Base-by-base conservation (phyloP, 2,113 vertebrate species). In the Phrynocephalus versicolor region DNA sequence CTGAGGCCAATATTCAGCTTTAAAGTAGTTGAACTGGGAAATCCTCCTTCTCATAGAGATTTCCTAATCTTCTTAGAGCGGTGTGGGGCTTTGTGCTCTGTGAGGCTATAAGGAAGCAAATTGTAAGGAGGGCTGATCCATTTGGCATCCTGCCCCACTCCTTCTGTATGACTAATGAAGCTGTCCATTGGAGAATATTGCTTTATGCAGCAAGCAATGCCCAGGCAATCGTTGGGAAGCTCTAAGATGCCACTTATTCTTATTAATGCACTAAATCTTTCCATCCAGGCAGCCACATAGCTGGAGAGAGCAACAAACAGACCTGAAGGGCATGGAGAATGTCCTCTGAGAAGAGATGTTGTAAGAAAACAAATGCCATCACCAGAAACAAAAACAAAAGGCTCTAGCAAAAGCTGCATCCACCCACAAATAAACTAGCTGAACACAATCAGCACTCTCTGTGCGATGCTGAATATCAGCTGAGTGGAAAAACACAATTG, bases 1-100 rank as follows among this genome's bases (percentile, higher is more conserved):
- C 35, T 55, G 6, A 77, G 41, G 30, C 3, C 15, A 30, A 2
- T 21, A 39, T 76, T 69, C 64, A 77, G n/a, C 15, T 88, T 58
- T 84, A 89, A 33, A 79, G 77, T 69, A 89, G 86, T 86, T 80
- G 88, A 72, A 33, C 76, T 88, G 67, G 80, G 25, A 89, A 92
- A 89, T 72, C 69, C 8, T 84, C 21, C 81, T 89, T 78, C 57
- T 81, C 65, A 21, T 67, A 90, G 84, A 90, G 67, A 45, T 25
- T 27, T 77, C 91, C 67, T 88, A 90, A 86, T 45, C 30, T 88
- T 77, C 87, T 80, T 55, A 89, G 90, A 92, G 79, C 65, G 57
- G 75, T n/a, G 25, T 0, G 0, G 73, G 58, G 25, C 33, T 30
- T 45, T 51, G 21, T 35, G 33, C 30, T 70, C 35, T 30, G 57